Conservation (phyloP, 2,113 vertebrate species). For the Struthio camelus region DNA sequence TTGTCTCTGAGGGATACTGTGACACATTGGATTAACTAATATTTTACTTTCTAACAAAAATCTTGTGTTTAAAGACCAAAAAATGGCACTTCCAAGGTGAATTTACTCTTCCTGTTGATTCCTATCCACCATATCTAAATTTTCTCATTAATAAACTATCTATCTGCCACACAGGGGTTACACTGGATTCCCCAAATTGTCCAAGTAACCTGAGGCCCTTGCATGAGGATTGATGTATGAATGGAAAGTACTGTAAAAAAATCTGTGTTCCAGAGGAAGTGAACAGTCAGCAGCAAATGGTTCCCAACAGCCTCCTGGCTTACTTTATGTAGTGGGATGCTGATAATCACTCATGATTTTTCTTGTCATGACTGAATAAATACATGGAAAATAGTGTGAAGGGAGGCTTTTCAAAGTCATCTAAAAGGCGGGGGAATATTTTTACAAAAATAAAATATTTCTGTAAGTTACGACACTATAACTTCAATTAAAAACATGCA, state of each 20-base stretch:
- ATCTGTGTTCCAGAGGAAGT: not conserved
- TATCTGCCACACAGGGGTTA: not conserved
- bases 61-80: not conserved
- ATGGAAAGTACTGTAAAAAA: not conserved
- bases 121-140: not conserved
- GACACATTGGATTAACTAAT: not conserved
- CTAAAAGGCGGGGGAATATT: not conserved
- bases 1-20: no score
- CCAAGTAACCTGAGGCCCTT: not conserved
- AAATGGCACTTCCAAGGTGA: not conserved
- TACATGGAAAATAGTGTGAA: constrained; percentile 20
- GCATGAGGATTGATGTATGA: not conserved
- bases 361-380: constrained; percentile 20
- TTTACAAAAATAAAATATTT: constrained; percentile 24
- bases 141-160: not conserved
- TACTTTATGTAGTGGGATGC: not conserved
- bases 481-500: not conserved
- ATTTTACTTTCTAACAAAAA: not conserved
- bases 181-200: not conserved
- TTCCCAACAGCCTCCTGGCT: constrained; percentile 30
- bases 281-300: constrained; percentile 28
- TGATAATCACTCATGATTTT: not conserved
- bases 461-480: not conserved
- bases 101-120: not conserved
- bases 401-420: constrained; percentile 14